These are phyloP conservation scores for Drosophila arawakana DNA, from an alignment of 1,140 invertebrate species.

Conservation along the genomic window DNA sequence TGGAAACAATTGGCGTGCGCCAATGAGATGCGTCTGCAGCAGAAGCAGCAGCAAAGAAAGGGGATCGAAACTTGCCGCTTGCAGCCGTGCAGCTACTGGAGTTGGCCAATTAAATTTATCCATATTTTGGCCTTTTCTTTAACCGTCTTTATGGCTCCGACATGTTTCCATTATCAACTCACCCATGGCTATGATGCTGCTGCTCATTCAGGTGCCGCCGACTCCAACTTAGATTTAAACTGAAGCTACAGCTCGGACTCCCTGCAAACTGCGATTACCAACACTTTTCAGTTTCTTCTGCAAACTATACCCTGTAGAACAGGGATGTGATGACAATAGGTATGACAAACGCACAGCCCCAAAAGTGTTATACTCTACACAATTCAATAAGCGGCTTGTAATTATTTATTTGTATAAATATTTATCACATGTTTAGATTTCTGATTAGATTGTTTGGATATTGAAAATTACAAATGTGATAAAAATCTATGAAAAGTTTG, in stretches of 20 bases:
- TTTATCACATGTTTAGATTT: too few relatives aligned
- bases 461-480: too few relatives aligned
- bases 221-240: too few relatives aligned
- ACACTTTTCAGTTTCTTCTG: slow-evolving; percentile 58
- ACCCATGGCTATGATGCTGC: slow-evolving; percentile 57
- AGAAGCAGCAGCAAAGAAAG: not conserved
- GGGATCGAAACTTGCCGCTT: too few relatives aligned
- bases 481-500: not conserved
- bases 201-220: slow-evolving; percentile 44
- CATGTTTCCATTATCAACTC: slow-evolving; percentile 78
- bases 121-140: slow-evolving; percentile 59
- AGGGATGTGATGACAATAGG: not conserved
- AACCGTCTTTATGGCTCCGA: slow-evolving; percentile 53
- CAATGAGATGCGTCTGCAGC: slow-evolving; percentile 40
- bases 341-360: not conserved
- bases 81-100: too few relatives aligned
- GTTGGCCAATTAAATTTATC: slow-evolving; percentile 67
- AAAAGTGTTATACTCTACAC: too few relatives aligned
- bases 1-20: slow-evolving; percentile 79
- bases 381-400: too few relatives aligned
- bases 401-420: too few relatives aligned
- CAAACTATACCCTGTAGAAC: not conserved
- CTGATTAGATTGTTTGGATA: too few relatives aligned
- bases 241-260: not conserved
- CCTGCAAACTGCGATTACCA: not conserved